These are phyloP conservation scores for Battus philenor DNA, from an alignment of 1,140 invertebrate species.

Conservation along the genomic window DNA sequence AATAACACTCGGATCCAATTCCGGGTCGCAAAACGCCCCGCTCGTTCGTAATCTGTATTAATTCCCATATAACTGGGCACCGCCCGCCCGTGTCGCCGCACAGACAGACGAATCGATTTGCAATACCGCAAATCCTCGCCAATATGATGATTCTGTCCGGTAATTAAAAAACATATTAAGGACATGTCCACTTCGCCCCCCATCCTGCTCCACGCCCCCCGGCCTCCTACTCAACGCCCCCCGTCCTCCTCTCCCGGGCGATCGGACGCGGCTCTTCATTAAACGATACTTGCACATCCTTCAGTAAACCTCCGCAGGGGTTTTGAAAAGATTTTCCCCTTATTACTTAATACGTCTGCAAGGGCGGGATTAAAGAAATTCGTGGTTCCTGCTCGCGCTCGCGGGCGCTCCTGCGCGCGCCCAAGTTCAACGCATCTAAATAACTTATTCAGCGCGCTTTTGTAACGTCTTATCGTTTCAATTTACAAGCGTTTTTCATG, in stretches of 20 bases:
- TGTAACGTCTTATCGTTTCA: too few relatives aligned
- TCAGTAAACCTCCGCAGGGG: background rate
- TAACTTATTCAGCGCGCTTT: too few relatives aligned
- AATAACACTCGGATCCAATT: conserved; percentile 14
- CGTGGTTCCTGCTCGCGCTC: too few relatives aligned
- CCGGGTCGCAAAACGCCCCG: conserved; percentile 14
- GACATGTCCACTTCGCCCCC: conserved; percentile 13
- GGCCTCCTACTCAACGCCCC: background rate
- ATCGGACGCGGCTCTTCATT: conserved; percentile 5
- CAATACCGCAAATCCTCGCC: conserved; percentile 35
- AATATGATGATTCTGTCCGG: conserved; percentile 33
- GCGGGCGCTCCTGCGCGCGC: too few relatives aligned
- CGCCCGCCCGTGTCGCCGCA: too few relatives aligned
- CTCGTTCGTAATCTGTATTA: conserved; percentile 36
- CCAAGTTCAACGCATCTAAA: too few relatives aligned
- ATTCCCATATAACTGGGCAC: conserved; percentile 37
- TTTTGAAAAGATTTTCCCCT: conserved; percentile 1
- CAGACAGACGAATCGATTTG: conserved; percentile 40
- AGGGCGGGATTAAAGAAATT: too few relatives aligned
- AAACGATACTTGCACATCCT: conserved; percentile 1
- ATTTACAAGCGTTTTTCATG: too few relatives aligned
- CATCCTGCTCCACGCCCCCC: background rate
- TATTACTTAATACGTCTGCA: conserved; percentile 5
- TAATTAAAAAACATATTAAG: conserved; percentile 58
- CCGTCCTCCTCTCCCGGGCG: background rate